Evolutionary conservation across 2,797 vertebrate species (phyloP).

Genomic region (Anniella stebbinsi): DNA sequence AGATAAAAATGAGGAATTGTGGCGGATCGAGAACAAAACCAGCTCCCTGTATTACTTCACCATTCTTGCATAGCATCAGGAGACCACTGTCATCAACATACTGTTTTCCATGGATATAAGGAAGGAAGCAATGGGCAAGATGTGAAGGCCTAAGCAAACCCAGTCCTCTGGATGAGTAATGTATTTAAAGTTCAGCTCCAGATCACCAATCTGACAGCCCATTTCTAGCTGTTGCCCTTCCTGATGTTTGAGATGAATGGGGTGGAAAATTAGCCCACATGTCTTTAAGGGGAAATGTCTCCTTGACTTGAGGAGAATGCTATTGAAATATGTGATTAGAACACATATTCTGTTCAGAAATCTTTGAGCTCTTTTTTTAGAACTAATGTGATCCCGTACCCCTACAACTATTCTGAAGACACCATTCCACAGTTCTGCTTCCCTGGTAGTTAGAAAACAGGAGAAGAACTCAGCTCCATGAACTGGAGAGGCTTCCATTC

Average conservation of each 20-base stretch:
- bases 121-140: background rate
- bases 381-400: background rate
- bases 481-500: constrained; percentile 5
- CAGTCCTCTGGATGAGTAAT: background rate
- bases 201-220: background rate
- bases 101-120: background rate
- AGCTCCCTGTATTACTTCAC: background rate
- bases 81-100: background rate
- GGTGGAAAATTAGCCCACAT: background rate
- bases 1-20: background rate
- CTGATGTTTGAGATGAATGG: background rate
- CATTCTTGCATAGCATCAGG: background rate
- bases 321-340: background rate
- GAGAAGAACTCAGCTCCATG: background rate
- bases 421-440: background rate
- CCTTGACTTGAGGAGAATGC: background rate
- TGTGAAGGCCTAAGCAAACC: background rate
- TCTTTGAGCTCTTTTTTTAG: background rate
- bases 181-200: background rate
- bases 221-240: background rate
- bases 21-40: too few species aligned
- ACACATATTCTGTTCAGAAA: background rate
- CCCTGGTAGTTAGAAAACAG: background rate
- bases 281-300: background rate
- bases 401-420: background rate